Percentiles rank a stretch among this genome's conserved stretches.
Evolutionary conservation across 2,113 vertebrate species (phyloP).

Genomic region (Prionailurus viverrinus): DNA sequence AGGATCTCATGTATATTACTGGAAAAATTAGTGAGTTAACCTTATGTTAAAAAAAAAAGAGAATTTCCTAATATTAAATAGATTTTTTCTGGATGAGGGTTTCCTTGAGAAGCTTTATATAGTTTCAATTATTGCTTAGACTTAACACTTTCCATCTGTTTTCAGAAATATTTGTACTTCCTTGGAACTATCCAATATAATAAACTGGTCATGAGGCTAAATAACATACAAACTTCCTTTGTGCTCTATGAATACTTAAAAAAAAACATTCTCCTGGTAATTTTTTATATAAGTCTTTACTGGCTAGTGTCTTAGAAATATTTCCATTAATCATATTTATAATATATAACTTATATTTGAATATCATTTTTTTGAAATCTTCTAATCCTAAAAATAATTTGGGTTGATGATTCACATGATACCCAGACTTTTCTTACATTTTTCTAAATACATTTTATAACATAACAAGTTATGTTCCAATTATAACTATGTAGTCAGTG

Average conservation of each 20-base stretch:
- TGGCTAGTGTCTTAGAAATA: not conserved
- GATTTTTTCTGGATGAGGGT: not conserved
- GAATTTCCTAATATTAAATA: not conserved
- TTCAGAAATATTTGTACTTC: slow-evolving; percentile 43
- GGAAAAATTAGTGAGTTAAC: slow-evolving; percentile 52
- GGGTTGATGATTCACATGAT: not conserved
- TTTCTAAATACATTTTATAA: slow-evolving; percentile 27
- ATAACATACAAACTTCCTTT: slow-evolving; percentile 33
- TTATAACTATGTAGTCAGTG: not conserved
- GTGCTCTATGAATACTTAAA: not conserved
- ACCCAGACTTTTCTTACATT: slow-evolving; percentile 16
- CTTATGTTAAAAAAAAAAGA: not conserved
- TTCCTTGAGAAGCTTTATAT: slow-evolving; percentile 19
- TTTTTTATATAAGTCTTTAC: slow-evolving; percentile 8
- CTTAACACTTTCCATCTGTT: slow-evolving; percentile 59
- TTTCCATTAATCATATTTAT: not conserved
- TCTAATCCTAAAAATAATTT: not conserved
- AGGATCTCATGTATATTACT: slow-evolving; percentile 40
- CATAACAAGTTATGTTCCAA: not conserved
- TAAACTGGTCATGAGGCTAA: not conserved
- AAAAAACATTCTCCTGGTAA: not conserved
- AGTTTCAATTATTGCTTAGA: slow-evolving; percentile 24
- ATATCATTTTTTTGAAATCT: not conserved
- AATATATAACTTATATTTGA: not conserved
- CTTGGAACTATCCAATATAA: not conserved